phyloP scores from a whole-genome alignment of 2,797 vertebrate genomes.

The Amblyopsis hoosieri region DNA sequence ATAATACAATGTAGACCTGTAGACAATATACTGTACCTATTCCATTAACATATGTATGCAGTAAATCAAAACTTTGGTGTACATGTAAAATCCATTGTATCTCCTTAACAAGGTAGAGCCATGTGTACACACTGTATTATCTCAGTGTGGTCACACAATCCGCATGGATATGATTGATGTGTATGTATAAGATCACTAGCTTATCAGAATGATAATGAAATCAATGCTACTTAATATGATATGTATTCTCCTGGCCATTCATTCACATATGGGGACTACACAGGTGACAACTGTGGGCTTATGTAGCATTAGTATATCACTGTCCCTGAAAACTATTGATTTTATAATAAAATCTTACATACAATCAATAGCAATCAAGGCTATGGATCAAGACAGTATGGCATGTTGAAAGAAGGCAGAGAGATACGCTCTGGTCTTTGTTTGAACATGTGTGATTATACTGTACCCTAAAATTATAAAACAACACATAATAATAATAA shows the following conservation, averaged over 20 bases:
- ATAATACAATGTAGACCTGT: too few relatives aligned
- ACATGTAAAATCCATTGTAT: too few relatives aligned
- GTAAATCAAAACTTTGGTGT: too few relatives aligned
- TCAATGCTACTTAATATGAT: conserved; percentile 83
- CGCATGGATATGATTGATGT: conserved; percentile 15
- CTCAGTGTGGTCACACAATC: conserved; percentile 5
- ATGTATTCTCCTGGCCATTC: conserved; percentile 42
- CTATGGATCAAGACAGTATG: conserved; percentile 83
- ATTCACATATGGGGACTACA: conserved; percentile 82
- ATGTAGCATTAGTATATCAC: conserved; percentile 78
- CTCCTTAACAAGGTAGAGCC: too few relatives aligned
- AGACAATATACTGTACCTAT: too few relatives aligned
- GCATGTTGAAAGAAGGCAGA: conserved; percentile 59
- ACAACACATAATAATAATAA: too few relatives aligned
- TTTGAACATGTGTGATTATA: conserved; percentile 10
- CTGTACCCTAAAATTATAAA: background rate
- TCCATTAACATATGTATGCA: too few relatives aligned
- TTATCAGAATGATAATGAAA: conserved; percentile 84
- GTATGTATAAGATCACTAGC: conserved; percentile 29
- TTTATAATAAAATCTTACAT: conserved; percentile 86
- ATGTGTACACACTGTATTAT: too few relatives aligned
- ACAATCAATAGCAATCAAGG: conserved; percentile 86
- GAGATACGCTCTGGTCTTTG: conserved; percentile 23
- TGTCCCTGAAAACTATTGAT: conserved; percentile 86
- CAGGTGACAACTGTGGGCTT: conserved; percentile 77